phyloP scores from a whole-genome alignment of 2,888 invertebrate genomes.

The Octodonta nipae region DNA sequence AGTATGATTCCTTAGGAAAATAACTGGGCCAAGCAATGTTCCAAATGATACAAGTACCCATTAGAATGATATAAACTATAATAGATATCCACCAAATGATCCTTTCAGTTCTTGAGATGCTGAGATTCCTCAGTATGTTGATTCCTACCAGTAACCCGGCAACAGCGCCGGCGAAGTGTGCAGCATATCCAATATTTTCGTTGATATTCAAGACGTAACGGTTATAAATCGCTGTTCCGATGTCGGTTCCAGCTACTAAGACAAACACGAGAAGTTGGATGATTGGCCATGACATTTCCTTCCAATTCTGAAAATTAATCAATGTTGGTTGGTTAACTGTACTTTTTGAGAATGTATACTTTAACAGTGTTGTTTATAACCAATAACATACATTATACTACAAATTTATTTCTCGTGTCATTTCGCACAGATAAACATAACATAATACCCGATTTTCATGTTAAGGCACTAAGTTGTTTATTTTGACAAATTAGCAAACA shows the following conservation, averaged over 20 bases:
- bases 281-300: conserved; percentile 88
- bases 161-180: conserved; percentile 64
- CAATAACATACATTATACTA: no score
- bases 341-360: no score
- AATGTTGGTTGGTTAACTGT: no score
- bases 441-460: no score
- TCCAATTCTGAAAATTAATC: conserved; percentile 78
- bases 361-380: no score
- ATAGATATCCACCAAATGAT: conserved; percentile 57
- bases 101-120: conserved; percentile 46
- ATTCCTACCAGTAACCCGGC: conserved; percentile 66
- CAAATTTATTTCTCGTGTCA: no score
- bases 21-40: conserved; percentile 21
- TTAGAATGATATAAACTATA: conserved; percentile 52
- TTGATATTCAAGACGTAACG: conserved; percentile 57
- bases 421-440: no score
- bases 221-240: conserved; percentile 82
- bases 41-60: conserved; percentile 40
- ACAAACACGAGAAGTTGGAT: conserved; percentile 73
- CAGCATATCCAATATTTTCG: conserved; percentile 82
- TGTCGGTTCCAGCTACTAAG: conserved; percentile 67
- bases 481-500: no score
- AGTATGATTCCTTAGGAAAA: conserved; percentile 15
- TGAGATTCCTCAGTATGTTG: conserved; percentile 48
- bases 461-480: no score